phyloP scores from a whole-genome alignment of 2,797 vertebrate species.

The Lutjanus argentimaculatus region DNA sequence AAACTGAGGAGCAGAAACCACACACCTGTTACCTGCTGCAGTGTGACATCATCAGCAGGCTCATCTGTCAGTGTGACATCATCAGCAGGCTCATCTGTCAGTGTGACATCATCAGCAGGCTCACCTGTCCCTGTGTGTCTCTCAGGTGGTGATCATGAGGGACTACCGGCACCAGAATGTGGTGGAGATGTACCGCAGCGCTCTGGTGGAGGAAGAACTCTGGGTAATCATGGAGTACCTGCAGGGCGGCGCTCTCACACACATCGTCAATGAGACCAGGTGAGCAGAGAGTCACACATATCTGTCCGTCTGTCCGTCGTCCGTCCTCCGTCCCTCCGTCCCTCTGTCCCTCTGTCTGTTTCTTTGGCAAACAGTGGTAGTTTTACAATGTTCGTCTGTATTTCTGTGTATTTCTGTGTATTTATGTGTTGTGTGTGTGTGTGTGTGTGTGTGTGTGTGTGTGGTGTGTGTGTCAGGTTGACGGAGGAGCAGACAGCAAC shows the following conservation, averaged over 20 bases:
- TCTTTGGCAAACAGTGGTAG: too few species aligned
- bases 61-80: not conserved
- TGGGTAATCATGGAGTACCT: conserved; percentile 99
- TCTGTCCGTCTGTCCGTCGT: not conserved
- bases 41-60: not conserved
- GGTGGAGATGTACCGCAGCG: conserved; percentile 97
- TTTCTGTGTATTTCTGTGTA: too few species aligned
- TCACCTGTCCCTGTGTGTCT: not conserved
- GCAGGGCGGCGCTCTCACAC: conserved; percentile 95
- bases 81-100: not conserved
- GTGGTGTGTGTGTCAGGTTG: conserved; percentile 82
- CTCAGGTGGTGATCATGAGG: conserved; percentile 96
- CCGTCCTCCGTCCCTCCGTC: too few species aligned
- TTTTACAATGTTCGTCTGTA: not conserved
- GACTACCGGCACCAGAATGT: conserved; percentile 95
- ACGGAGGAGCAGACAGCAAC: conserved; percentile 97
- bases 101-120: not conserved
- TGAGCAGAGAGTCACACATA: conserved; percentile 61
- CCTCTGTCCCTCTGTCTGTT: too few species aligned
- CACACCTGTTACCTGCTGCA: not conserved
- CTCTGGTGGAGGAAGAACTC: conserved; percentile 95
- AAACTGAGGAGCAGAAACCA: too few species aligned
- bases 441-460: not conserved
- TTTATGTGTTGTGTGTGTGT: not conserved
- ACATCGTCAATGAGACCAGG: conserved; percentile 96